A percentile compares a stretch with the other conserved stretches of the same genome.
Evolutionary conservation across 2,113 vertebrate genomes (phyloP).

Genomic region (Cepphus grylle): DNA sequence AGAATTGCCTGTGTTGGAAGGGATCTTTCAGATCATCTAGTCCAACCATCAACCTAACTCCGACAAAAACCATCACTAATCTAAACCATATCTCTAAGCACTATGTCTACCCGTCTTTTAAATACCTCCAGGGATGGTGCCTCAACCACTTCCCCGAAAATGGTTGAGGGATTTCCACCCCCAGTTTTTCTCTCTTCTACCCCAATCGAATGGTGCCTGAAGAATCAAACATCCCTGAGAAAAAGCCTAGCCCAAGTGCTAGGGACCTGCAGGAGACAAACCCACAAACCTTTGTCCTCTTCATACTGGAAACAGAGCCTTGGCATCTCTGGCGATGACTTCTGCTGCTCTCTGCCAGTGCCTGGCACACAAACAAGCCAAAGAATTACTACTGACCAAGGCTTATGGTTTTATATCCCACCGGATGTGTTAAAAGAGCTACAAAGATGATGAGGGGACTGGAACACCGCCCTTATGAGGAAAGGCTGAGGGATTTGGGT

Average conservation of each 20-base stretch:
- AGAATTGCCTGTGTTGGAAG: no score
- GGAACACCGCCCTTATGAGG: no score
- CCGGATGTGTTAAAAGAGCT: neutral
- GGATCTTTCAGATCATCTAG: no score
- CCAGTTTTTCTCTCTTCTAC: neutral
- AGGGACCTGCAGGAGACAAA: neutral
- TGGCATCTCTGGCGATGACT: neutral
- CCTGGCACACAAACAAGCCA: neutral
- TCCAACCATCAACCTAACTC: no score
- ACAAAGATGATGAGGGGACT: no score
- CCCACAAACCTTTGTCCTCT: neutral
- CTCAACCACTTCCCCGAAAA: no score
- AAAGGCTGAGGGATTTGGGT: no score
- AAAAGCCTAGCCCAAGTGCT: neutral
- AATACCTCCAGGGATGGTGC: no score
- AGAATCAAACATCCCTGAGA: neutral
- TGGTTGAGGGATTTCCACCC: neutral
- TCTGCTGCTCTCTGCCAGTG: neutral
- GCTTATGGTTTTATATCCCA: neutral
- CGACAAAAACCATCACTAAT: no score
- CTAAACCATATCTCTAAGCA: no score
- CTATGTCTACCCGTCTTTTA: no score
- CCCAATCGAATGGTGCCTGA: rapidly evolving
- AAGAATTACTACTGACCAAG: neutral
- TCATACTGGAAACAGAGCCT: neutral